Base-by-base conservation (phyloP, 2,888 invertebrate species). In the Biston stratarius region DNA sequence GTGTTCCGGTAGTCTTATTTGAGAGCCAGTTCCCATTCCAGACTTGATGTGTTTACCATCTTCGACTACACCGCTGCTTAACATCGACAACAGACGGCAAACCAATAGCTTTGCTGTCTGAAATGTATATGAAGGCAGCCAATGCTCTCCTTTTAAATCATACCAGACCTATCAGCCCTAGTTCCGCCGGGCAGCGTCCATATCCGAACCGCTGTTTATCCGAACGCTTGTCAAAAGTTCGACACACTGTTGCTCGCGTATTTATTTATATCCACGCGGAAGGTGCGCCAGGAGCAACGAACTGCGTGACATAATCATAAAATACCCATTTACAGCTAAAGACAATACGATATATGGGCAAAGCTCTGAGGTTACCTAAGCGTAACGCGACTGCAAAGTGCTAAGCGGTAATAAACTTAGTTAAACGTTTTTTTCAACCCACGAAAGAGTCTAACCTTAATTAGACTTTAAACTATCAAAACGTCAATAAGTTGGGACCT, bases 181-280 rank as follows among this genome's bases (percentile, higher is more conserved):
- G 47, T 58, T 45, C 53, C 36, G 55, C 49, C 49, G 70, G 68
- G 62, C 68, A 68, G 69, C 76, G 75, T 79, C 80, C 83, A 77
- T 84, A 83, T 87, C 84, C 82, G 80, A 84, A 75, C 76, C 80
- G 68, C 75, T 88, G 88, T 92, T 90, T 91, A 89, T 92, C 91
- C 91, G 90, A 90, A 80, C 79, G 84, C 84, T 83, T 90, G 91
- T 92, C 92, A 91, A 90, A 91, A 90, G 87, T 91, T 91, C 89
- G 89, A 90, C 91, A 90, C 87, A 68, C 63, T 68, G 67, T 51
- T 67, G 67, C 63, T 60, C 33, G 63, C 63, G 64, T 65, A 76
- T 73, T 85, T 92, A 93, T 93, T 91, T 91, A 90, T 91, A 91
- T 83, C 84, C 78, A 77, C 80, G 83, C 89, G 88, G 91, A 91